Evolutionary conservation across 2,888 invertebrate species (phyloP), one percentile per base, ranked within the genome.

Genomic region (Synanthedon andrenaeformis): DNA sequence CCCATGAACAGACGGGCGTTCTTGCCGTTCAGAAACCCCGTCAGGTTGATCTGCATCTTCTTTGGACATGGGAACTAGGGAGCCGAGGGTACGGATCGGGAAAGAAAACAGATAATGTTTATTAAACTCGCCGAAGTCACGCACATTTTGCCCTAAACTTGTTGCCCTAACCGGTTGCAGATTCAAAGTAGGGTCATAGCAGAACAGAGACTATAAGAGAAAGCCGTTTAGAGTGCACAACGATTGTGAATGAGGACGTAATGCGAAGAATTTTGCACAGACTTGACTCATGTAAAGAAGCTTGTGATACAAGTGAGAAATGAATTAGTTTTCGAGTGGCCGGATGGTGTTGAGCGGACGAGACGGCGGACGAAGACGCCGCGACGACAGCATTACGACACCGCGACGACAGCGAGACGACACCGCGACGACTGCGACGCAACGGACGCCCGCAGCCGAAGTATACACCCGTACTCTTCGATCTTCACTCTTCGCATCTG

Each of bases 1-100:
- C 95, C 95, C 95, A 99, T 97, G 82, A 99, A 99, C 65, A 96
- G 93, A 48, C 99, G 91, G 14, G 99, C 98, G 84, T 98, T 97
- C 81, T 97, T 96, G 11, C 98, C 98, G 76, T 99, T 99, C 58
- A 99, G 89, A 83, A 99, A 99, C 51, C 99, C 99, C 51, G 99
- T 99, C 82, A 99, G 89, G 87, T 99, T 99, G 74, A 99, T 99
- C 91, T 99, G 99, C 94, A 99, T 99, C 86, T 97, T 96, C 84
- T 97, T 96, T 52, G 98, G 97, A 89, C 98, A 97, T 53, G 98
- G 98, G 87, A 92, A 95, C 95, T 96, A 89, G 76, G 35, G 89
- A 86, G 76, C 70, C 74, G 76, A 62, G 74, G 76, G 71, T 63
- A 70, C 65, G 66, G 79, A 81, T 72, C 71, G 80, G 82, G 81